Base-by-base conservation (phyloP, 2,113 vertebrate species). In the Sceloporus undulatus region DNA sequence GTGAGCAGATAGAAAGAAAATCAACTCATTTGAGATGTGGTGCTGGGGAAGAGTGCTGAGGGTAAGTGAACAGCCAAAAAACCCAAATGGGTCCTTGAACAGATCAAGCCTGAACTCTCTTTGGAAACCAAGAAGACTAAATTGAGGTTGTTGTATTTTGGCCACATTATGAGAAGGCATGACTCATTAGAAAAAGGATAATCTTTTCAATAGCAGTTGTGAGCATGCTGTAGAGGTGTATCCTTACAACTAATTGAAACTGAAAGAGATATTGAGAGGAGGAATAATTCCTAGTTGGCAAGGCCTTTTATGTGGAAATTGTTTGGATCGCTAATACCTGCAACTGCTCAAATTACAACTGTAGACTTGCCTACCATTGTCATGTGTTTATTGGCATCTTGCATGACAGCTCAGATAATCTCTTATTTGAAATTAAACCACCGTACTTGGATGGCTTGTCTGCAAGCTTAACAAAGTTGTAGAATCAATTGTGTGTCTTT, bases 231-330 rank as follows among this genome's bases (percentile, higher is more conserved):
- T 65, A n/a, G n/a, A 62, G n/a, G 9, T 27, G 29, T 25, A 25
- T 29, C 68, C 25, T 27, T 70, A 27, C 25, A 70, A 59, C 54
- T 85, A 85, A 76, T 85, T 85, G 71, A 85, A 62, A 85, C 71
- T 59, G 9, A 16, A 73, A 6, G 38, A 48, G 48, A 7, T 48
- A 48, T 48, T 48, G 4, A 48, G 48, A 76, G 38, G 73, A 59
- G 25, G 48, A 85, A 85, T 65, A 40, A 62, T 38, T 85, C 23
- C 34, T 85, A 27, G 52, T 42, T 42, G 34, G 52, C 71, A 75
- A 42, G 21, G 25, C 21, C 23, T 25, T 83, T 18, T 2, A 56
- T 74, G 54, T 13, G 54, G 6, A 62, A 76, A 76, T n/a, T 75
- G n/a, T 40, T 76, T 75, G 8, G 23, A 27, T 85, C 25, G 14